A percentile compares a stretch with the other conserved stretches of the same genome.
Evolutionary conservation across 2,797 vertebrate species (phyloP).

Genomic region (Microtus agrestis): DNA sequence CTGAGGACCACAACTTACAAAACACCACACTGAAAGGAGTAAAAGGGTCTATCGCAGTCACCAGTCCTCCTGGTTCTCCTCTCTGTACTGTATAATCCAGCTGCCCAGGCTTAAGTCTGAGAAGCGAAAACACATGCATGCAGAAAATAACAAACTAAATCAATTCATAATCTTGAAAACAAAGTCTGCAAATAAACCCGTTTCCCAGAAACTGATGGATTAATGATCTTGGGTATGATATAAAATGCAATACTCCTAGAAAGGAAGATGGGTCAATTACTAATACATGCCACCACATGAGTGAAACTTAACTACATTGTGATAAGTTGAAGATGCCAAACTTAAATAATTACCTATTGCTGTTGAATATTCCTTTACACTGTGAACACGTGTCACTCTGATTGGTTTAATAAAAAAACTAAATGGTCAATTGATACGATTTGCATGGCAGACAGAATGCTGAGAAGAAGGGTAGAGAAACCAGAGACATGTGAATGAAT

Average conservation of each 20-base stretch:
- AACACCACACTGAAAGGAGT: not conserved
- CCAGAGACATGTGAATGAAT: no score
- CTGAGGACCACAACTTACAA: not conserved
- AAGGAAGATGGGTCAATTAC: not conserved
- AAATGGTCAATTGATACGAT: no score
- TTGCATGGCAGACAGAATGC: no score
- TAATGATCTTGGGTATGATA: not conserved
- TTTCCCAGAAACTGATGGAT: not conserved
- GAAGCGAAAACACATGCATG: not conserved
- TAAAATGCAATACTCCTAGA: not conserved
- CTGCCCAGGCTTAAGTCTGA: not conserved
- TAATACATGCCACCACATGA: not conserved
- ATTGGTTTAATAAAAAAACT: no score
- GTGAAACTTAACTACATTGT: conserved; percentile 10
- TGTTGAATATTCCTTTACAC: no score
- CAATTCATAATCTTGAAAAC: conserved; percentile 1
- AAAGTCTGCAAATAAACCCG: not conserved
- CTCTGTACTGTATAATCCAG: not conserved
- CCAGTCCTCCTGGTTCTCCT: not conserved
- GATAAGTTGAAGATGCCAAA: not conserved
- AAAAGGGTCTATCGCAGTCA: not conserved
- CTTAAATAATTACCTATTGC: not conserved
- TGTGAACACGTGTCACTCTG: no score
- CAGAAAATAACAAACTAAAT: not conserved
- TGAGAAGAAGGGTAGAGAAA: no score